These are phyloP conservation scores for Parnassius glacialis DNA, from an alignment of 2,888 invertebrate species.

Conservation along the genomic window DNA sequence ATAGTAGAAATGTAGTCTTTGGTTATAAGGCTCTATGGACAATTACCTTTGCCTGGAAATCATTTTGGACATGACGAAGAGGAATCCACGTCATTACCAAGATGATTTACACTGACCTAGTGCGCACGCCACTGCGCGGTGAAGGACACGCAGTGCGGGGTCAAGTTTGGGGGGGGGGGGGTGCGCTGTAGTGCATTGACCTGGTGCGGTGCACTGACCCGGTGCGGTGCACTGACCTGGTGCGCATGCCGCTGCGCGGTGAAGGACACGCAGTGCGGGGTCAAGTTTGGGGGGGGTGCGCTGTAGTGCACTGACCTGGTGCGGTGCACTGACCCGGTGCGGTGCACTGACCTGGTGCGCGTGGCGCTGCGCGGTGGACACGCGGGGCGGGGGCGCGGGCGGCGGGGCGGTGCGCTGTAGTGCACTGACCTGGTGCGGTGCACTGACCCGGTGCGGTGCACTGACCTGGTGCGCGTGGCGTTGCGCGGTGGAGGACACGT, in stretches of 20 bases:
- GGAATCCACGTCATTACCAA: too few relatives aligned
- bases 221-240: slow-evolving; percentile 1
- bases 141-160: slow-evolving; percentile 64
- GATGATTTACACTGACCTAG: neutral
- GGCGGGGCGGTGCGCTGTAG: slow-evolving; percentile 73
- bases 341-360: too few relatives aligned
- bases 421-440: slow-evolving; percentile 61
- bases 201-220: too few relatives aligned
- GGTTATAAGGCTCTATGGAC: too few relatives aligned
- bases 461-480: slow-evolving; percentile 35
- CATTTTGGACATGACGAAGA: too few relatives aligned
- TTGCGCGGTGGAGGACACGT: slow-evolving; percentile 64
- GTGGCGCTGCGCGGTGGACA: slow-evolving; percentile 36
- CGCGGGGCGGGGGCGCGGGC: slow-evolving; percentile 83
- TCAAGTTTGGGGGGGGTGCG: too few relatives aligned
- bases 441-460: neutral
- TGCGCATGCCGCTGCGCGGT: slow-evolving; percentile 52
- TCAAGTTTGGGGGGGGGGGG: slow-evolving; percentile 54
- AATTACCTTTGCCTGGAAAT: too few relatives aligned
- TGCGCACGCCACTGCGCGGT: slow-evolving; percentile 52
- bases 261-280: slow-evolving; percentile 64
- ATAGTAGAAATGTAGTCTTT: too few relatives aligned
- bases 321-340: too few relatives aligned
- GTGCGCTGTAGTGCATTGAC: slow-evolving; percentile 39
- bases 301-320: too few relatives aligned